Base-by-base conservation (phyloP, 2,797 vertebrate species). In the Triplophysa yarkandensis region DNA sequence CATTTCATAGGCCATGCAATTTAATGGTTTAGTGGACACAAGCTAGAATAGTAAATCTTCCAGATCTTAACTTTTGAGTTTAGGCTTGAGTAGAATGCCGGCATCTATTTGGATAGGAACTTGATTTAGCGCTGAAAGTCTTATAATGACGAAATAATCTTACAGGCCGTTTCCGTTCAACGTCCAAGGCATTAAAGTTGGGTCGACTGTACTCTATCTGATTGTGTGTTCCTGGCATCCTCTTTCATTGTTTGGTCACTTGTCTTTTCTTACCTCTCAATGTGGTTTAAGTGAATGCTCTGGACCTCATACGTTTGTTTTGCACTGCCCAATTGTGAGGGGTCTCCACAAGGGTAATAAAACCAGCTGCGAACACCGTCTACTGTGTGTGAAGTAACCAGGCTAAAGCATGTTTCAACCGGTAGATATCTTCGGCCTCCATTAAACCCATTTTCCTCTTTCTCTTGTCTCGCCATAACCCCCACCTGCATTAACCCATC, bases 21-120 rank as follows among this genome's bases (percentile, higher is more conserved):
- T 80, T 74, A 77, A 80, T 74, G 80, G 68, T 81, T 81, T 81
- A 65, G 68, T 78, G 74, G 71, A 74, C 55, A 80, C 68, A 73
- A 63, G 60, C 58, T 52, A 23, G 25, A 14, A 71, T 63, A 70
- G 41, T 71, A 6, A 55, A 78, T 43, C 76, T 41, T 48, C 41
- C 43, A 46, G 57, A 76, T 48, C 28, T 68, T 61, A 28, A 61
- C 41, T 72, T 46, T 46, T 58, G n/a, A 7, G 5, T 28, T 30
- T 57, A 57, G 54, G 13, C 54, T 17, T 6, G 55, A 57, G 27
- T 32, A n/a, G 17, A 57, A n/a, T 14, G 14, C 28, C 32, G 30
- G 27, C 27, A 57, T 30, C 27, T 54, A 23, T 54, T 27, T 13
- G 13, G 10, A 25, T 54, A 27, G 27, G 50, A 54, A 25, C 4